Base-by-base conservation (phyloP, 2,888 invertebrate species). In the Mycalesis mineus region DNA sequence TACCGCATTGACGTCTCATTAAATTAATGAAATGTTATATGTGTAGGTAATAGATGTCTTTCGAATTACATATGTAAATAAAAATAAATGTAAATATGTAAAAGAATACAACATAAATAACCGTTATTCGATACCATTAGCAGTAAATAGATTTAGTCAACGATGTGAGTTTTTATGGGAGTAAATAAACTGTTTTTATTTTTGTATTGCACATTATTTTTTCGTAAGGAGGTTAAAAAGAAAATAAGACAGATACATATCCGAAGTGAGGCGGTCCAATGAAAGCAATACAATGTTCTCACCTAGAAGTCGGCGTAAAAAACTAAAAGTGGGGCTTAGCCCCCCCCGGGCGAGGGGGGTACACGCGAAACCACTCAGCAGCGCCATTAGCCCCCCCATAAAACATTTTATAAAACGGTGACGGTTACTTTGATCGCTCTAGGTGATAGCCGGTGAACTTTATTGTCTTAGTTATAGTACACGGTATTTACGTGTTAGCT, bases 291-390 rank as follows among this genome's bases (percentile, higher is more conserved):
- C 77, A 74, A 68, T 81, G 82, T 80, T 74, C 69, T 68, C 69
- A 74, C 67, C 66, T 68, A 69, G 68, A 68, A 65, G 66, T 63
- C 61, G 71, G 63, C 64, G 74, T 79, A 84, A 85, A 85, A 84
- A 85, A 83, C 78, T 81, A 78, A 80, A 78, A 80, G 80, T 76
- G 62, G 73, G 78, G 79, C 72, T 76, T 73, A 66, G 60, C 60
- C 64, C 62, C 65, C 77, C 73, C 68, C 71, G 67, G 65, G 75
- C 68, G 73, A 79, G 82, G 83, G 80, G 80, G 66, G 60, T 77
- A 85, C 85, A 86, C 74, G 84, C 72, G 79, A 85, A 85, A 80
- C 84, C 86, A 86, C 86, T 86, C 85, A 81, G 75, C 61, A 68
- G 71, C 28, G 58, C 75, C 78, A 80, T 80, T 79, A 81, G 77